phyloP scores from a whole-genome alignment of 1,140 invertebrate species.

The Zaprionus gabonicus region DNA sequence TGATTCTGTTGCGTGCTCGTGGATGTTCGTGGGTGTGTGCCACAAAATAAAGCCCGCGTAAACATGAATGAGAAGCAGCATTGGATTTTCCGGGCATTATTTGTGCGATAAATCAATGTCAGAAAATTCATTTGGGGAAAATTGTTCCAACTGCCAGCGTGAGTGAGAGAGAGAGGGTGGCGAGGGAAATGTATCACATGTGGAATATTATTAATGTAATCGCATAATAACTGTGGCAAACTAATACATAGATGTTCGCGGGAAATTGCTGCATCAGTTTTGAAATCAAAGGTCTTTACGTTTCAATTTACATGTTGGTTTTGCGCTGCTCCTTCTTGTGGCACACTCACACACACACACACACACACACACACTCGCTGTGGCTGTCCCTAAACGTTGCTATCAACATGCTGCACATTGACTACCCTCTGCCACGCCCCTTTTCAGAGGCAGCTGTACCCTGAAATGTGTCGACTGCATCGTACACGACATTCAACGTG shows the following conservation, averaged over 20 bases:
- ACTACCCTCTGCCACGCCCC: neutral
- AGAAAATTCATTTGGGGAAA: neutral
- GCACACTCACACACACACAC: neutral
- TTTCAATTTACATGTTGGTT: conserved; percentile 45
- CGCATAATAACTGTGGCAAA: neutral
- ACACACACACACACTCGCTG: neutral
- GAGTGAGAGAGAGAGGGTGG: too few species aligned
- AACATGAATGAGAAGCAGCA: neutral
- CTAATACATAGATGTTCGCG: conserved; percentile 1
- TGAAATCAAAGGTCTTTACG: conserved; percentile 27
- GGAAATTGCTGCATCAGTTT: conserved; percentile 37
- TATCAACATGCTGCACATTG: conserved; percentile 17
- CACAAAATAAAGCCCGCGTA: neutral
- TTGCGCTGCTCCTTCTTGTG: conserved; percentile 8
- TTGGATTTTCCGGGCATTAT: neutral
- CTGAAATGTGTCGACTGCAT: conserved; percentile 50
- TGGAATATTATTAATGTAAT: neutral
- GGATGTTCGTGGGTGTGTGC: neutral
- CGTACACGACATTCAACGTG: conserved; percentile 50
- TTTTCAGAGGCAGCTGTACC: neutral
- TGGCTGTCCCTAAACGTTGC: conserved; percentile 32
- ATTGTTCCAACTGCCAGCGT: neutral
- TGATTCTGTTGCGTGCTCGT: conserved; percentile 14
- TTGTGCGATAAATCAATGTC: conserved; percentile 28
- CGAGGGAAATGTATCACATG: neutral